Conservation (phyloP, 2,113 vertebrate genomes). For the Tonatia bakeri region DNA sequence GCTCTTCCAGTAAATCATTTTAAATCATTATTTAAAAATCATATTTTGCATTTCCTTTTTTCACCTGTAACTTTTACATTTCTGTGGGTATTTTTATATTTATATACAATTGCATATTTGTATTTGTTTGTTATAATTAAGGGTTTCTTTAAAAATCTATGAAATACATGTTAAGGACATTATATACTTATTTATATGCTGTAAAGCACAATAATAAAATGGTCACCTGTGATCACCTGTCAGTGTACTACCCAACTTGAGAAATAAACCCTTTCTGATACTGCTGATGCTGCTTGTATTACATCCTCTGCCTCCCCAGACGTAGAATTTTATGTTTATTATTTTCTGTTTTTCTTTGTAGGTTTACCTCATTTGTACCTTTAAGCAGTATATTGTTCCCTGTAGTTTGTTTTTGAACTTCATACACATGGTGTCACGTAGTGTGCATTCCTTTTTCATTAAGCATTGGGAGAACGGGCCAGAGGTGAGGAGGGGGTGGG, state of each 20-base stretch:
- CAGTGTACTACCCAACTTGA: not conserved
- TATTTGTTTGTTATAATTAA: not conserved
- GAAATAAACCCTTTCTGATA: not conserved
- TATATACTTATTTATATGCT: not conserved
- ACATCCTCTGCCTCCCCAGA: not conserved
- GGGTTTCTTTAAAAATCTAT: not conserved
- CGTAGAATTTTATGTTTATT: not conserved
- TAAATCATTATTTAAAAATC: not conserved
- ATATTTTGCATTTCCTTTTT: not conserved
- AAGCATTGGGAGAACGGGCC: not conserved
- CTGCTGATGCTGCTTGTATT: not conserved
- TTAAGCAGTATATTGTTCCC: not conserved
- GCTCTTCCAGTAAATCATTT: not conserved
- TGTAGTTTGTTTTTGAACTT: constrained; percentile 23
- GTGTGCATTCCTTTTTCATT: not conserved
- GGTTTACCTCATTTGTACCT: not conserved
- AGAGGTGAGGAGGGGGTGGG: not conserved
- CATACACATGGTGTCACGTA: not conserved
- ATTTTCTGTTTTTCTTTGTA: not conserved
- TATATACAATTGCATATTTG: not conserved
- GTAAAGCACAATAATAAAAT: not conserved
- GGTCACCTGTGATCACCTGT: not conserved
- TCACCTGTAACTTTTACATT: not conserved
- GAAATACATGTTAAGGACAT: not conserved
- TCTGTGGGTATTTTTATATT: not conserved